Percentiles rank a stretch among this genome's conserved stretches.
Conservation (phyloP, 2,113 vertebrate species). For the Patagioenas fasciata region DNA sequence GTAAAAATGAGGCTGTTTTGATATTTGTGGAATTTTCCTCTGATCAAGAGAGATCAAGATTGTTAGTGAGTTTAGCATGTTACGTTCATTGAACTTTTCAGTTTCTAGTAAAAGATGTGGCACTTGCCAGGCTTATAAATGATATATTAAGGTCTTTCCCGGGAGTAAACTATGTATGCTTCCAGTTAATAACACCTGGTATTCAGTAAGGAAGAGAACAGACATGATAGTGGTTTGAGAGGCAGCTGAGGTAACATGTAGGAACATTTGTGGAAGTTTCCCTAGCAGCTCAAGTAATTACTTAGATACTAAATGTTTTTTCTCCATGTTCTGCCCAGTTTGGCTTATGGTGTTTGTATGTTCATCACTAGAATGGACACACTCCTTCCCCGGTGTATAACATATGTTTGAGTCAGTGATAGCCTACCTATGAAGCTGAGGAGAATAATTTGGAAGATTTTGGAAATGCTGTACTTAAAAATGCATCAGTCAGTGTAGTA, state of each 20-base stretch:
- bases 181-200: constrained; percentile 19
- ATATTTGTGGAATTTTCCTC: neutral
- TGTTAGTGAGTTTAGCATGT: neutral
- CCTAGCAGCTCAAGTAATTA: neutral
- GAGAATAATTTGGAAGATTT: neutral
- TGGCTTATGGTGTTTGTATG: neutral
- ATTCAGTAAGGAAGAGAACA: constrained; percentile 34
- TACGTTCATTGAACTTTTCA: neutral
- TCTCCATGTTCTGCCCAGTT: neutral
- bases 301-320: neutral
- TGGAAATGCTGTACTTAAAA: neutral
- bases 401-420: neutral
- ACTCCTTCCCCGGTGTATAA: neutral
- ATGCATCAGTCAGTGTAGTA: neutral
- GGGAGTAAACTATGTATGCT: neutral
- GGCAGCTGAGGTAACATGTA: constrained; percentile 47
- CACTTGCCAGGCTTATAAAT: neutral
- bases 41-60: neutral
- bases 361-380: neutral
- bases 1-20: neutral
- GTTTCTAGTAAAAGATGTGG: neutral
- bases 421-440: neutral
- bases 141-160: neutral
- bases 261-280: constrained; percentile 57
- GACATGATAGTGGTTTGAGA: constrained; percentile 36